These are phyloP conservation scores for Hirundichthys speculiger DNA, from an alignment of 2,113 vertebrate genomes.

Conservation along the genomic window DNA sequence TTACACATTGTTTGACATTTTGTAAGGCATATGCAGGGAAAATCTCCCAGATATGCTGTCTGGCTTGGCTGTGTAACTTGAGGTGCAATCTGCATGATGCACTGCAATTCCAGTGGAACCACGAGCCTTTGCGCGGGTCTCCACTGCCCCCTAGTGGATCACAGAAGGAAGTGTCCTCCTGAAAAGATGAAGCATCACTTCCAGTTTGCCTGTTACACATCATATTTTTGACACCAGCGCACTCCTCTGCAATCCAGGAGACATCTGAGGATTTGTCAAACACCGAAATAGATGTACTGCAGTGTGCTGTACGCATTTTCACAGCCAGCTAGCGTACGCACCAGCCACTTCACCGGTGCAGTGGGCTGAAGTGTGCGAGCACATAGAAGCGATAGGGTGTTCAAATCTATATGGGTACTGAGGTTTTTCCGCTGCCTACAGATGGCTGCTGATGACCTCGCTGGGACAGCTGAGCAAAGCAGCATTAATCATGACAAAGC, in stretches of 20 bases:
- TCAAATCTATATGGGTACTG: slow-evolving; percentile 50
- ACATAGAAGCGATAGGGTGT: slow-evolving; percentile 35
- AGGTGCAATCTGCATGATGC: slow-evolving; percentile 46
- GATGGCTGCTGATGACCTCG: slow-evolving; percentile 66
- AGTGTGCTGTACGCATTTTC: slow-evolving; percentile 8
- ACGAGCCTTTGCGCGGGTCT: slow-evolving; percentile 20
- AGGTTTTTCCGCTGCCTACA: slow-evolving; percentile 43
- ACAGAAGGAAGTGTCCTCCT: slow-evolving; percentile 25
- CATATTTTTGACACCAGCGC: slow-evolving; percentile 19
- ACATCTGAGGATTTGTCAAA: slow-evolving; percentile 13
- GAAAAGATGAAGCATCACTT: slow-evolving; percentile 31
- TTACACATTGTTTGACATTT: slow-evolving; percentile 35
- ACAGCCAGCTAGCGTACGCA: slow-evolving; percentile 1
- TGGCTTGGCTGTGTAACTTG: slow-evolving; percentile 44
- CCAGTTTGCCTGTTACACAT: slow-evolving; percentile 15
- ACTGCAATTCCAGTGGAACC: slow-evolving; percentile 17
- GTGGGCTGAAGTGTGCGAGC: slow-evolving; percentile 40
- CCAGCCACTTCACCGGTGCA: slow-evolving; percentile 31
- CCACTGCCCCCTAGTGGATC: slow-evolving; percentile 72
- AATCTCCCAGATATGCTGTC: slow-evolving; percentile 32
- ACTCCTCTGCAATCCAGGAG: slow-evolving; percentile 3
- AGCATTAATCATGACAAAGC: slow-evolving; percentile 50
- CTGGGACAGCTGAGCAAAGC: slow-evolving; percentile 53
- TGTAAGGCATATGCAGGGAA: slow-evolving; percentile 6
- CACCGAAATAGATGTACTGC: slow-evolving; percentile 4